Conservation (phyloP, 1,140 invertebrate species). For the Asobara japonica region DNA sequence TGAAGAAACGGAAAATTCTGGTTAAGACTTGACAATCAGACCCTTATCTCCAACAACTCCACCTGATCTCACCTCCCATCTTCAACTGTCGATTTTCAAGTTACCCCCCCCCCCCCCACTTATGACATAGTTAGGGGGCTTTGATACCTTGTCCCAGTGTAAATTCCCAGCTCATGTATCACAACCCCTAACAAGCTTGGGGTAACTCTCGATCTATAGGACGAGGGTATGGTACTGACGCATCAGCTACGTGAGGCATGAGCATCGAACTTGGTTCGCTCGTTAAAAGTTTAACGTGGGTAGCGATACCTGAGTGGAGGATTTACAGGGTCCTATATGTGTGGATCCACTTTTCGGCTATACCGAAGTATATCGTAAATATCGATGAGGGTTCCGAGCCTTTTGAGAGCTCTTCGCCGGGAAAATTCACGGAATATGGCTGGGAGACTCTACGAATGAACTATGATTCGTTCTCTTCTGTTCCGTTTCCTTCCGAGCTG, state of each 20-base stretch:
- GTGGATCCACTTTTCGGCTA: neutral
- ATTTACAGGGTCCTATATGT: neutral
- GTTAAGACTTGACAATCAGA: too few species aligned
- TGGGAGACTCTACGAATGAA: too few species aligned
- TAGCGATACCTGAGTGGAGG: constrained; percentile 11
- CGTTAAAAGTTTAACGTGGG: constrained; percentile 48
- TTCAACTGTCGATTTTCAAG: neutral
- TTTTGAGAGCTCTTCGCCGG: neutral
- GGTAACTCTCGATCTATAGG: constrained; percentile 3
- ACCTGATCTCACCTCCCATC: neutral
- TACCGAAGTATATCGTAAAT: neutral
- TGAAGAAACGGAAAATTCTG: too few species aligned
- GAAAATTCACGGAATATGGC: too few species aligned
- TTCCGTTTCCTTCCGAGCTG: too few species aligned
- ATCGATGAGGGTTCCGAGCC: neutral
- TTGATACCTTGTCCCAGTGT: neutral
- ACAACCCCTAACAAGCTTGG: constrained; percentile 28
- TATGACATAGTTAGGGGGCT: neutral
- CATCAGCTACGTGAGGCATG: constrained; percentile 28
- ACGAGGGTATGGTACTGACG: neutral
- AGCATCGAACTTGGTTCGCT: constrained; percentile 38
- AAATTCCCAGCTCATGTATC: constrained; percentile 12
- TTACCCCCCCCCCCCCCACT: neutral
- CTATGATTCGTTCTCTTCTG: too few species aligned
- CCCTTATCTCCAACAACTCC: neutral